Base-by-base conservation (phyloP, 2,888 invertebrate genomes). In the Chromoteleia sp. region DNA sequence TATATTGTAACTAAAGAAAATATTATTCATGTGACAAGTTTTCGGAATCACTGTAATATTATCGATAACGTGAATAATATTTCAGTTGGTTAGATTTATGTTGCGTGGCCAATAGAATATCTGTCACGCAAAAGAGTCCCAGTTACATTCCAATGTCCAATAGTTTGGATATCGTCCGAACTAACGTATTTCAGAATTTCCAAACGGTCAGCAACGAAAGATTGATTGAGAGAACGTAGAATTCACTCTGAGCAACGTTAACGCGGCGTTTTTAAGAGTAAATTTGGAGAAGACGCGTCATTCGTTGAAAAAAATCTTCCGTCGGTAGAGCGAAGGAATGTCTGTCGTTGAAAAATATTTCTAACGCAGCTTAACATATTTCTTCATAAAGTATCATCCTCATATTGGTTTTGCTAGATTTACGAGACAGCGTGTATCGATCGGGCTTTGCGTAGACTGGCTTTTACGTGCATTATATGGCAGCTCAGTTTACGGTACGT, bases 381-480 rank as follows among this genome's bases (percentile, higher is more conserved):
- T 77, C 73, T 77, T 77, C 77, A 81, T 81, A 73, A 77, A 77
- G 67, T 68, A 77, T 68, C 73, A 74, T 77, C 58, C 63, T 73
- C 67, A 71, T 81, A 76, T 81, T 67, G 81, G 76, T 77, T 81
- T 73, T 73, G 45, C 61, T 41, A 81, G 81, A 81, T 81, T 81
- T 77, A 81, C 73, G 71, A 77, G 77, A 77, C 76, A 76, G 39
- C 41, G 50, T 71, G 65, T 76, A 71, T 81, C 81, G 81, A 75
- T 65, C 76, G 71, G 41, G 48, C 61, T 76, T 52, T 71, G 65
- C 73, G 71, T 67, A 71, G 67, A 61, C 67, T 56, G 25, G 59
- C 71, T 76, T 73, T 73, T 41, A 73, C 56, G 68, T 76, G 45
- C 74, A 67, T 77, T 74, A 68, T 77, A 77, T 58, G 73, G 70